Evolutionary conservation across 2,113 vertebrate genomes (phyloP).

Genomic region (Podarcis muralis): DNA sequence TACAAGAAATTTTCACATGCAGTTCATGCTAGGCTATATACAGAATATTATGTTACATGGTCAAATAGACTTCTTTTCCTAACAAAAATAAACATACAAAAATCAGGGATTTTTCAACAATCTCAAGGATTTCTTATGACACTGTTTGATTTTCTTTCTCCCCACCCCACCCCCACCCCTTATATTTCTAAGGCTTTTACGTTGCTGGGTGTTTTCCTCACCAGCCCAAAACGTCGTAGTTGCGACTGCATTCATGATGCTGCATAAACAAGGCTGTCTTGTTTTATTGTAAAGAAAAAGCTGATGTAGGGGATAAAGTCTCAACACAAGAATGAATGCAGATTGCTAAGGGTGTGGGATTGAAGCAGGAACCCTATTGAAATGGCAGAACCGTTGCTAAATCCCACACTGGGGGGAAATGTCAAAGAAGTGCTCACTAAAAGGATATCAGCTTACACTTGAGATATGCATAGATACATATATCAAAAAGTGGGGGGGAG

Average conservation of each 20-base stretch:
- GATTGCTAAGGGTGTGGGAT: conserved; percentile 64
- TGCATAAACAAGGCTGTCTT: conserved; percentile 60
- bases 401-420: conserved; percentile 56
- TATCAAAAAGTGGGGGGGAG: conserved; percentile 59
- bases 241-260: conserved; percentile 58
- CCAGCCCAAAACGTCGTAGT: conserved; percentile 64
- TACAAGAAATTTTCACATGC: conserved; percentile 79
- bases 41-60: conserved; percentile 64
- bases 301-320: conserved; percentile 48
- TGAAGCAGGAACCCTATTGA: conserved; percentile 50
- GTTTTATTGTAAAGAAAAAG: conserved; percentile 62
- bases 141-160: conserved; percentile 26
- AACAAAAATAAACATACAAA: conserved; percentile 63
- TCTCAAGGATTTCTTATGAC: conserved; percentile 62
- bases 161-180: too few relatives aligned
- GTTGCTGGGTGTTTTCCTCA: conserved; percentile 50
- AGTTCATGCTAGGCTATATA: conserved; percentile 77
- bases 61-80: conserved; percentile 64
- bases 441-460: conserved; percentile 60
- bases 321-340: conserved; percentile 57
- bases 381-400: conserved; percentile 47
- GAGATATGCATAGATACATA: conserved; percentile 63
- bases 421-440: conserved; percentile 63
- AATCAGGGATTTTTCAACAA: conserved; percentile 72
- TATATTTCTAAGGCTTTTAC: conserved; percentile 49